Percentiles rank a stretch among this genome's conserved stretches.
These are phyloP conservation scores for Sebastes ruberrimus DNA, from an alignment of 2,797 vertebrate species.

Conservation along the genomic window DNA sequence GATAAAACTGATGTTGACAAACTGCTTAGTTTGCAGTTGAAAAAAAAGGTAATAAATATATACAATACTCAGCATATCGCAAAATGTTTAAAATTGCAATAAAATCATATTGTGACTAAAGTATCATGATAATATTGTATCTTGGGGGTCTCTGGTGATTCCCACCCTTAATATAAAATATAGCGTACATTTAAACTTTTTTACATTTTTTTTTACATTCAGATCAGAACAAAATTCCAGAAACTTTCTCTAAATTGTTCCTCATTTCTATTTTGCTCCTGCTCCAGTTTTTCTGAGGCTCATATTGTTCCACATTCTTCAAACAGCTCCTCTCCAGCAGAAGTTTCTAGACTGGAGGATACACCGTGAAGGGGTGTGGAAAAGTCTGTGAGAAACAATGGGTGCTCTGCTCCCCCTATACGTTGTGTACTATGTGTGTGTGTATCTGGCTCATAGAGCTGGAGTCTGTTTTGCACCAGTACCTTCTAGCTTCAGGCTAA, in stretches of 20 bases:
- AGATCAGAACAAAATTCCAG: neutral
- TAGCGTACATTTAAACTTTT: neutral
- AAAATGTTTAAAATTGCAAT: no score
- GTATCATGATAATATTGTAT: no score
- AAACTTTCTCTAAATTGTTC: neutral
- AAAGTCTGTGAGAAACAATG: slow-evolving; percentile 29
- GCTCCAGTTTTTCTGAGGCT: neutral
- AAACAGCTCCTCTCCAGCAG: neutral
- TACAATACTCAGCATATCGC: no score
- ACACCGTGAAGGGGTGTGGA: slow-evolving; percentile 7
- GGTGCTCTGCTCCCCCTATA: slow-evolving; percentile 24
- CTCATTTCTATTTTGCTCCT: neutral
- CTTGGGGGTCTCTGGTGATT: no score
- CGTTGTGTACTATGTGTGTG: neutral
- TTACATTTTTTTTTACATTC: no score
- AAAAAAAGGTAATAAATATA: no score
- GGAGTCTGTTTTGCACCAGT: slow-evolving; percentile 39
- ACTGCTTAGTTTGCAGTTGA: no score
- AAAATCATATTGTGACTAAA: fast-evolving
- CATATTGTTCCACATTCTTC: slow-evolving; percentile 13
- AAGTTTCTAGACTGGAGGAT: neutral
- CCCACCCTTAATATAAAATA: no score
- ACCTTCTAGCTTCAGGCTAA: slow-evolving; percentile 53
- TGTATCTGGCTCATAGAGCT: slow-evolving; percentile 24
- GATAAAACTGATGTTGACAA: fast-evolving